Evolutionary conservation across 2,888 invertebrate genomes (phyloP).

Genomic region (Operophtera brumata): DNA sequence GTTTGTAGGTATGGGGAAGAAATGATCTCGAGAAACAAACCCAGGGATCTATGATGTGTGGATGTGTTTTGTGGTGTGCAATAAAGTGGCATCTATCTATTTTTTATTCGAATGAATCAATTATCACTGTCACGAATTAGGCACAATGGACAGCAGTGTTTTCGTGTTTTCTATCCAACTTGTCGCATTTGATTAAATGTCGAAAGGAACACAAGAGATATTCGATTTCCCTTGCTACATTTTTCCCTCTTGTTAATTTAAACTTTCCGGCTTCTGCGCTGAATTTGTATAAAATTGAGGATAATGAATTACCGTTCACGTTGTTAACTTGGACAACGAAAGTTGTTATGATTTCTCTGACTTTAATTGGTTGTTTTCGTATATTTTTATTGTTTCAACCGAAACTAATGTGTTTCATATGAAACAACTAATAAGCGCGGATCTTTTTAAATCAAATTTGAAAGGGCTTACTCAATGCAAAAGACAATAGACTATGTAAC

Average conservation of each 20-base stretch:
- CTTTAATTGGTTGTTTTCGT: background rate
- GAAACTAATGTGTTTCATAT: background rate
- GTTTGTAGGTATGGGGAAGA: no score
- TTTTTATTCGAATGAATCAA: background rate
- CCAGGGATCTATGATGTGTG: no score
- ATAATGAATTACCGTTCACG: constrained; percentile 15
- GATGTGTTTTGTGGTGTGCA: no score
- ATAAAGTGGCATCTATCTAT: no score
- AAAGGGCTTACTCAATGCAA: no score
- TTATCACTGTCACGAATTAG: constrained; percentile 9
- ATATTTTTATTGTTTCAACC: background rate
- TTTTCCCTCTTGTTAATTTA: constrained; percentile 63
- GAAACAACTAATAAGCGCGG: no score
- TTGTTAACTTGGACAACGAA: background rate
- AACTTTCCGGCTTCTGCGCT: constrained; percentile 48
- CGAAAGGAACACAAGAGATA: constrained; percentile 28
- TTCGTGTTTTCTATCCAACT: constrained; percentile 36
- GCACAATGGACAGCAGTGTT: constrained; percentile 22
- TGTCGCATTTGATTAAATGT: constrained; percentile 57
- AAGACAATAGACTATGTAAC: no score
- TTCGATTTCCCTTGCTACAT: constrained; percentile 52
- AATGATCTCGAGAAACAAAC: no score
- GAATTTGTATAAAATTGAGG: constrained; percentile 40
- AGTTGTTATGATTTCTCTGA: background rate
- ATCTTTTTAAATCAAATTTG: no score